These are phyloP conservation scores for Podargus strigoides DNA, from an alignment of 2,797 vertebrate genomes.

Conservation along the genomic window DNA sequence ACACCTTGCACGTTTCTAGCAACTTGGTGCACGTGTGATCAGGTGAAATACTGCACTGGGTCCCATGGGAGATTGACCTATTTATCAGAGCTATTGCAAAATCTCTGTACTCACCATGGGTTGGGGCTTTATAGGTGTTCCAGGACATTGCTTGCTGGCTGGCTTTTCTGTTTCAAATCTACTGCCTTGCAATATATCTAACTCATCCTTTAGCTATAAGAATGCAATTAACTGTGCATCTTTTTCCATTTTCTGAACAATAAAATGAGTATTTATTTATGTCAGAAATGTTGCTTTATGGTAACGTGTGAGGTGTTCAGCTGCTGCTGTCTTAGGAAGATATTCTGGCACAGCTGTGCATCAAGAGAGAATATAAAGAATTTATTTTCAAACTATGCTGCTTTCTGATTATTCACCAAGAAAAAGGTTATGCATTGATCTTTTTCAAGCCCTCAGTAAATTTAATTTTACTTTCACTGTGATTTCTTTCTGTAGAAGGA, in stretches of 20 bases:
- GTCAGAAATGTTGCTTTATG: neutral
- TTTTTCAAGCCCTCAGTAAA: neutral
- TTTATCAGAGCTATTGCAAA: neutral
- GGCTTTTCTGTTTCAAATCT: neutral
- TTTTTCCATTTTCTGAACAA: neutral
- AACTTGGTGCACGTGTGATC: accelerated
- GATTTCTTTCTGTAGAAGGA: neutral
- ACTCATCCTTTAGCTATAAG: neutral
- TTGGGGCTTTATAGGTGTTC: neutral
- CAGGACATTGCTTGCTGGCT: neutral
- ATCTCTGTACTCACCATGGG: neutral
- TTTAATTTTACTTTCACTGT: neutral
- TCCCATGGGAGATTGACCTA: neutral
- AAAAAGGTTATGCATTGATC: neutral
- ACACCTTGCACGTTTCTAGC: too few species aligned
- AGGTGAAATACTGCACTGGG: neutral
- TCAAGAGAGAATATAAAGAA: neutral
- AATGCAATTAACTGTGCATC: neutral
- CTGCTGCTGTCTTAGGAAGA: neutral
- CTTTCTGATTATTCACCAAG: neutral
- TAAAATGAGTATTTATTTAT: neutral
- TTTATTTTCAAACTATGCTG: neutral
- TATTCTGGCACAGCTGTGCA: neutral
- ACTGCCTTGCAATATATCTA: neutral
- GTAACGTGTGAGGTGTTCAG: neutral